Conservation (phyloP, 2,888 invertebrate species). For the Danaus chrysippus region DNA sequence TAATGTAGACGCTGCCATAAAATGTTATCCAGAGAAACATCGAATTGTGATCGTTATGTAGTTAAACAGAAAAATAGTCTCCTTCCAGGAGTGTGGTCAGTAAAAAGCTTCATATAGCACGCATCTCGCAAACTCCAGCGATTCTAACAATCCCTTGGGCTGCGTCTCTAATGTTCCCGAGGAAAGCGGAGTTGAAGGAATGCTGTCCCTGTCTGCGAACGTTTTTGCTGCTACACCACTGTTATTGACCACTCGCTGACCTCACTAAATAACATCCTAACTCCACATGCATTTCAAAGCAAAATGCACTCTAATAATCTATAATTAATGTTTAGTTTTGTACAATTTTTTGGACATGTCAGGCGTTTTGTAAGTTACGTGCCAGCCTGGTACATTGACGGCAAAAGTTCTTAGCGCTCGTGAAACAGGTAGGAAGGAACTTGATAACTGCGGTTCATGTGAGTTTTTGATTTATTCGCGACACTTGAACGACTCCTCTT, state of each 20-base stretch:
- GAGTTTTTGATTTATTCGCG: conserved; percentile 36
- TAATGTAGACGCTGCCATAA: no score
- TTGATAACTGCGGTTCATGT: conserved; percentile 35
- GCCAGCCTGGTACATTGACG: conserved; percentile 42
- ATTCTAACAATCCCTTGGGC: conserved; percentile 56
- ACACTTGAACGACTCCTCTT: conserved; percentile 21
- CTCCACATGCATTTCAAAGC: conserved; percentile 5
- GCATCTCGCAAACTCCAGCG: conserved; percentile 33
- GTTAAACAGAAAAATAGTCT: neutral
- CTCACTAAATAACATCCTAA: conserved; percentile 23
- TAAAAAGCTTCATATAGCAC: conserved; percentile 36
- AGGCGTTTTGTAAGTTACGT: neutral
- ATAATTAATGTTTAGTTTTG: neutral
- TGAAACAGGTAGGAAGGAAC: conserved; percentile 40
- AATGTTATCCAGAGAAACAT: neutral
- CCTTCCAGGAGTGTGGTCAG: neutral
- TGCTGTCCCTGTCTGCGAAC: conserved; percentile 60
- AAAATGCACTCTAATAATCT: conserved; percentile 15
- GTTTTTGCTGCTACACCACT: conserved; percentile 65
- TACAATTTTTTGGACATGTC: neutral
- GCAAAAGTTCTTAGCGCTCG: conserved; percentile 37
- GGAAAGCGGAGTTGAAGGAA: conserved; percentile 52
- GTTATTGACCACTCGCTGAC: conserved; percentile 55
- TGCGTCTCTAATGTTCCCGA: conserved; percentile 50
- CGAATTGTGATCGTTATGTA: neutral